These are phyloP conservation scores for Chaetophractus vellerosus DNA, from an alignment of 2,797 vertebrate genomes.

Conservation along the genomic window DNA sequence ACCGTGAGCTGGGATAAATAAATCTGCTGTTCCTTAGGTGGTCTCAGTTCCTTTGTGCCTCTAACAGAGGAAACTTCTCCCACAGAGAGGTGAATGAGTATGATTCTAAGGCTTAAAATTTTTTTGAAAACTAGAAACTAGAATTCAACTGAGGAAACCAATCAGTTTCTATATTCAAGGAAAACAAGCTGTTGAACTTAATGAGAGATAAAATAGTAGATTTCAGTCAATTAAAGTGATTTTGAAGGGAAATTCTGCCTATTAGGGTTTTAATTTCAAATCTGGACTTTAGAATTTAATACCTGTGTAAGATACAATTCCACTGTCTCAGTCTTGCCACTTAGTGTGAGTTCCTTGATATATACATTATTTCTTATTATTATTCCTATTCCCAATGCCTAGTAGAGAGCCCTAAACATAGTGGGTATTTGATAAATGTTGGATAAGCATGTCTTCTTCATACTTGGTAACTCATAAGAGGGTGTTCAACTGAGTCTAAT, in stretches of 20 bases:
- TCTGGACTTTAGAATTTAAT: neutral
- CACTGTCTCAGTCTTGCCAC: neutral
- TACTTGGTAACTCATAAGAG: conserved; percentile 1
- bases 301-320: neutral
- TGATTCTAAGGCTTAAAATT: conserved; percentile 28
- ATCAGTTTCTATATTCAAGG: neutral
- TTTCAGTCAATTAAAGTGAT: neutral
- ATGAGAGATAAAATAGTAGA: neutral
- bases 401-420: neutral
- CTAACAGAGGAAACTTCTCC: neutral
- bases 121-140: neutral
- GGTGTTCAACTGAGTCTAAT: neutral
- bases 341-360: neutral
- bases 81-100: neutral
- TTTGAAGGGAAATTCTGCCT: conserved; percentile 22
- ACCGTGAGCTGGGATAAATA: neutral
- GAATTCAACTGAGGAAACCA: neutral
- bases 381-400: conserved; percentile 24
- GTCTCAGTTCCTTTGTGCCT: conserved; percentile 33
- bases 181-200: neutral
- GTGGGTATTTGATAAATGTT: neutral
- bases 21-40: neutral
- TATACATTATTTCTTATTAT: neutral
- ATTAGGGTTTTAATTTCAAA: conserved; percentile 27
- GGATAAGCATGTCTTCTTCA: conserved; percentile 31